Base-by-base conservation (phyloP, 1,140 invertebrate genomes). In the Aradophagus sp. region DNA sequence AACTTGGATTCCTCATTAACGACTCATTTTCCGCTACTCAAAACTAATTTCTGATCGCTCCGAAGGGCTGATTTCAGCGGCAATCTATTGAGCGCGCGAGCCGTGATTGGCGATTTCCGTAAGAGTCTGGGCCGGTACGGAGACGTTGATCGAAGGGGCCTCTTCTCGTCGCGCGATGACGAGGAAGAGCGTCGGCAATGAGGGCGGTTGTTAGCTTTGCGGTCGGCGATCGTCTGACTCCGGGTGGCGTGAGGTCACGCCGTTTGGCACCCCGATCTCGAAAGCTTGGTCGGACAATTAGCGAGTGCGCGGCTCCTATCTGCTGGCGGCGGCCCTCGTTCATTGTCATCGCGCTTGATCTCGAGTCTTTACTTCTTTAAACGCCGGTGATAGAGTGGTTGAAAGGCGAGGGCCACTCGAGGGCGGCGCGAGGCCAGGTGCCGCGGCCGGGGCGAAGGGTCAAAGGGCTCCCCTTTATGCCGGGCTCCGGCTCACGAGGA, bases 301-400 rank as follows among this genome's bases (percentile, higher is more conserved):
- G 58, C 31, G 35, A 36, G 19, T 10, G 13, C 15, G 31, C 13
- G 17, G 27, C 27, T 20, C 34, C 45, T 2, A 15, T 20, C 42
- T 19, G 17, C 13, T 16, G 41, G n/a, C n/a, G n/a, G n/a, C n/a
- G n/a, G n/a, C n/a, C n/a, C 15, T 50, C 19, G 4, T 38, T 34
- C 20, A 20, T 26, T 48, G 42, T 69, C 73, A 74, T 75, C 75
- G 74, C 76, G 73, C 75, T 63, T 68, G 75, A 76, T 75, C 79
- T 83, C 80, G 62, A 84, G 82, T 83, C 82, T 84, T 85, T 84
- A 85, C 78, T 85, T 83, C 77, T 84, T 81, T 44, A 45, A 84
- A 76, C 81, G 81, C 72, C 35, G 73, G 76, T 85, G 83, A 85
- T 85, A 77, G 81, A 85, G 83, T 84, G 83, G 82, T 80, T 84